Conservation (phyloP, 2,113 vertebrate species). For the Entomyzon cyanotis region DNA sequence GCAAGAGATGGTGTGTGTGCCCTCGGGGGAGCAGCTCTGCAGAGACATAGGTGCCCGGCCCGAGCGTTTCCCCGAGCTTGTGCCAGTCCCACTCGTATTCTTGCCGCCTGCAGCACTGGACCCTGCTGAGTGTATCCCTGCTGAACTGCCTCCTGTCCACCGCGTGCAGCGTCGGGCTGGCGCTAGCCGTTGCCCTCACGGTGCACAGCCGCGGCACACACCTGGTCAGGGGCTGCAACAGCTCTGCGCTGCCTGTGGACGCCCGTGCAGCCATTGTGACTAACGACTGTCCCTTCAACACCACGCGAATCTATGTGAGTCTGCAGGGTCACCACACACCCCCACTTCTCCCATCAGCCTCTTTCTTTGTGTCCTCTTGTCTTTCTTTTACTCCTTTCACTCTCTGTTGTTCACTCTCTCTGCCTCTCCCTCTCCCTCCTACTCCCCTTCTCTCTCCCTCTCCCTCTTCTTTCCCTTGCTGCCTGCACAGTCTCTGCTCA, state of each 20-base stretch:
- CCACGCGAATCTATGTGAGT: constrained; percentile 93
- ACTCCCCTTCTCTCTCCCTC: too few species aligned
- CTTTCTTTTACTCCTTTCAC: too few species aligned
- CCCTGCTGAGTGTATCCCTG: constrained; percentile 77
- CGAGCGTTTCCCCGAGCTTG: fast-evolving
- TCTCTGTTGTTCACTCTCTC: not conserved
- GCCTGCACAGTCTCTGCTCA: not conserved
- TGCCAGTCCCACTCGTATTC: not conserved
- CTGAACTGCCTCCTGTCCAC: constrained; percentile 83
- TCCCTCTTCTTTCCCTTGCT: too few species aligned
- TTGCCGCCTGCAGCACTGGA: constrained; percentile 78
- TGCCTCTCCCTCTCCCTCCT: not conserved
- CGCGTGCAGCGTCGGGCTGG: constrained; percentile 82
- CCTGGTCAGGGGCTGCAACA: constrained; percentile 85
- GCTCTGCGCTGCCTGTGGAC: constrained; percentile 69
- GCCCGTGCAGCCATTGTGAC: constrained; percentile 72
- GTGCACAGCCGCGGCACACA: constrained; percentile 74
- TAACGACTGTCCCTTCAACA: constrained; percentile 88
- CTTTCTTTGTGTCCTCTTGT: not conserved
- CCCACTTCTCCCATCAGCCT: too few species aligned
- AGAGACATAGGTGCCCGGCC: fast-evolving
- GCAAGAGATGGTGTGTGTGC: fast-evolving
- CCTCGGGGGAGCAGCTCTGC: fast-evolving
- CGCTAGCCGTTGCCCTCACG: constrained; percentile 84
- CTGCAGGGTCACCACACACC: fast-evolving